Evolutionary conservation across 2,888 invertebrate species (phyloP).

Genomic region (Bellardia bayeri): DNA sequence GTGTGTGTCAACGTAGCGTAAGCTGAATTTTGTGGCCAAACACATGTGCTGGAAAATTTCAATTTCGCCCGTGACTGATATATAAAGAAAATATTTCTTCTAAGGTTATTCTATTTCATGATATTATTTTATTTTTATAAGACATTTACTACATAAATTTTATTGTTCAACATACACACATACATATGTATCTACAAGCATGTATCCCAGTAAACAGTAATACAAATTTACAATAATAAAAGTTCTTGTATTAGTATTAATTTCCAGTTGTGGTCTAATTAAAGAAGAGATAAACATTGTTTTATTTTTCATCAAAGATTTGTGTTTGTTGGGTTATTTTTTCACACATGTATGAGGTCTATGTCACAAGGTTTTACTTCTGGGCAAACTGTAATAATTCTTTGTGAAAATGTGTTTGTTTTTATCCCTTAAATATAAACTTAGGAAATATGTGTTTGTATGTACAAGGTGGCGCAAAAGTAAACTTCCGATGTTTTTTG

Average conservation of each 20-base stretch:
- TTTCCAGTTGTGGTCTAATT: too few relatives aligned
- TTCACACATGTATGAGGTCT: not conserved
- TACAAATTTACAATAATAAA: not conserved
- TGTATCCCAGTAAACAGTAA: not conserved
- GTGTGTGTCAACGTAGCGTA: too few relatives aligned
- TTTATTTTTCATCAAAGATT: not conserved
- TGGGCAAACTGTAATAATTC: not conserved
- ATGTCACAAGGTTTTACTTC: not conserved
- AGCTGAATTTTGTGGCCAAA: too few relatives aligned
- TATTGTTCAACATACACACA: conserved; percentile 12
- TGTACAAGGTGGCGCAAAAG: too few relatives aligned
- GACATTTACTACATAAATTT: conserved; percentile 39
- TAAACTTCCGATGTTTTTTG: too few relatives aligned
- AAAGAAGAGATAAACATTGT: too few relatives aligned
- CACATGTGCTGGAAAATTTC: too few relatives aligned
- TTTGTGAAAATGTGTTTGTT: too few relatives aligned
- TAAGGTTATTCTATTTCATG: conserved; percentile 10
- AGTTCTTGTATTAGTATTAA: too few relatives aligned
- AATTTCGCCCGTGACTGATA: too few relatives aligned
- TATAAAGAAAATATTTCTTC: not conserved
- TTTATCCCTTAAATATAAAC: conserved; percentile 4
- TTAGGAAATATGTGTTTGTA: not conserved
- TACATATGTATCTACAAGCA: too few relatives aligned
- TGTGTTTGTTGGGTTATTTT: not conserved
- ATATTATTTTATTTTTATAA: conserved; percentile 24